Conservation (phyloP, 2,797 vertebrate species). For the Hypotaenidia okinawae region DNA sequence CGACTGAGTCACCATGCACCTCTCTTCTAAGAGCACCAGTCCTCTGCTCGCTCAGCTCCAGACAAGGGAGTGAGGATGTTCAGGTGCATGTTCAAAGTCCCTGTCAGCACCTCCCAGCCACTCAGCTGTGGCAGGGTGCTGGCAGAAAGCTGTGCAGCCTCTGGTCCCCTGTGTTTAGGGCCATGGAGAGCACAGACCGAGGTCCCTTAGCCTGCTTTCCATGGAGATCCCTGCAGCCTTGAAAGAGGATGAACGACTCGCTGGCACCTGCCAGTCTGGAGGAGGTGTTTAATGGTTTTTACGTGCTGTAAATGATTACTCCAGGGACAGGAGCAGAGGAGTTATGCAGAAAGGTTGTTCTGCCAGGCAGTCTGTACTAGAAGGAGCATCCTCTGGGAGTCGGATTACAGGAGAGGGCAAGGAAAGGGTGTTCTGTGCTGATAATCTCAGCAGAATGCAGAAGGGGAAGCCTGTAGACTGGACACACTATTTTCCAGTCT, state of each 20-base stretch:
- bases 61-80: not conserved
- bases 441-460: not conserved
- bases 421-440: not conserved
- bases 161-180: not conserved
- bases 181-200: accelerated
- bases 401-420: not conserved
- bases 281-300: not conserved
- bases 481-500: not conserved
- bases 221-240: not conserved
- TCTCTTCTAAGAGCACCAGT: not conserved
- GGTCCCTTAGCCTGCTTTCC: not conserved
- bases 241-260: not conserved
- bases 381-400: not conserved
- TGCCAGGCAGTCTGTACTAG: not conserved
- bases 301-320: not conserved
- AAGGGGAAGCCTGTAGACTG: not conserved
- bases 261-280: constrained; percentile 3
- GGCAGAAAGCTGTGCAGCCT: not conserved
- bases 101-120: not conserved
- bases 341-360: not conserved
- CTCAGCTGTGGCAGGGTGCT: not conserved
- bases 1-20: constrained; percentile 2
- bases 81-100: not conserved
- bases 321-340: not conserved
- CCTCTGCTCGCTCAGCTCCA: not conserved